Conservation (phyloP, 2,888 invertebrate genomes). For the Sminthurinus aureus region DNA sequence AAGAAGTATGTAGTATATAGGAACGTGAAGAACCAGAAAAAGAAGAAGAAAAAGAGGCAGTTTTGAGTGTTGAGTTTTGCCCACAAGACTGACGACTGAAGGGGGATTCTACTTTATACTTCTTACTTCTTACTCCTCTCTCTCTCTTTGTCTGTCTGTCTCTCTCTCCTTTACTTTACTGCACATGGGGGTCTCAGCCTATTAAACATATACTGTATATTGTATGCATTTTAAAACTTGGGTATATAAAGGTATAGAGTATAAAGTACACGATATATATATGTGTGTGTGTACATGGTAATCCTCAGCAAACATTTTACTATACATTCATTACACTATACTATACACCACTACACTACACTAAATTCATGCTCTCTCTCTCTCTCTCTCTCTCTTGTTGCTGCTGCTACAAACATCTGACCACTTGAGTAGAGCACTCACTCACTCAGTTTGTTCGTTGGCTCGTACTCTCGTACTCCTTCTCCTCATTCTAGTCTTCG, state of each 20-base stretch:
- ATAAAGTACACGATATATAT: no score
- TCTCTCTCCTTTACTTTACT: slow-evolving; percentile 2
- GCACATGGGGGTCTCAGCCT: slow-evolving; percentile 28
- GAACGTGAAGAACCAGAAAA: no score
- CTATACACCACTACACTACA: not conserved
- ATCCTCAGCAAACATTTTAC: no score
- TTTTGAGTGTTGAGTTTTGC: not conserved
- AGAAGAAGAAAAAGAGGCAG: not conserved
- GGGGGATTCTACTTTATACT: slow-evolving; percentile 12
- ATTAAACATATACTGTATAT: not conserved
- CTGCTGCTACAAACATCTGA: slow-evolving; percentile 9
- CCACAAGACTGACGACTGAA: not conserved
- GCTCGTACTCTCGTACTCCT: not conserved
- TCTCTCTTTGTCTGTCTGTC: slow-evolving; percentile 6
- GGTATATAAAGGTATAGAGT: no score
- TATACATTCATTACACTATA: no score
- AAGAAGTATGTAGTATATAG: not conserved
- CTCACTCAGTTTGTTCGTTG: not conserved
- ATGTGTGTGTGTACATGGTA: no score
- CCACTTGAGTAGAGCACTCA: slow-evolving; percentile 13
- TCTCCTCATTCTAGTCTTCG: not conserved
- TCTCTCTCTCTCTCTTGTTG: slow-evolving; percentile 27
- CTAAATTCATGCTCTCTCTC: no score
- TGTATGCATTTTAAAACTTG: not conserved
- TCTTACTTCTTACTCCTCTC: slow-evolving; percentile 3